Percentiles rank a stretch among this genome's conserved stretches.
Evolutionary conservation across 2,113 vertebrate genomes (phyloP).

Genomic region (Gallinago jamesoni): DNA sequence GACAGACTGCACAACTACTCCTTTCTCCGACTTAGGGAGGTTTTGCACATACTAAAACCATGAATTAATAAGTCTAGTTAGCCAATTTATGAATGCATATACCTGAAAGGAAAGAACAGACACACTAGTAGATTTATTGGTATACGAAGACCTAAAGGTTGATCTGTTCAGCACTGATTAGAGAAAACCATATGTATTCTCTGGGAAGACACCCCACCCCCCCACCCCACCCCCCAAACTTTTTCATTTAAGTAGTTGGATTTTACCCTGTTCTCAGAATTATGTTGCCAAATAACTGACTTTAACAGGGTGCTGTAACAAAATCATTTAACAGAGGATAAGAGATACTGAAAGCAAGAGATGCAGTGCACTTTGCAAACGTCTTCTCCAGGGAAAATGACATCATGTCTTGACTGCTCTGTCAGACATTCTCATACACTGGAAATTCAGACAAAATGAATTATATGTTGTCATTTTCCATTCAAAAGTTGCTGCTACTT

Average conservation of each 20-base stretch:
- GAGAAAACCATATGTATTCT: background rate
- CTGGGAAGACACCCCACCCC: background rate
- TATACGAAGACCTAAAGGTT: background rate
- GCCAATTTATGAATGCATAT: background rate
- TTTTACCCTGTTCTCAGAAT: background rate
- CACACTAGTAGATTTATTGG: background rate
- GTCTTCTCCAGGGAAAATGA: constrained; percentile 37
- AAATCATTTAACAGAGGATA: background rate
- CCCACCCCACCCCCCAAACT: too few relatives aligned
- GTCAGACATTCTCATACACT: background rate
- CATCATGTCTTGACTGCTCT: constrained; percentile 47
- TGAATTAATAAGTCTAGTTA: background rate
- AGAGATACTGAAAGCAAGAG: background rate
- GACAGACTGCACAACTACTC: background rate
- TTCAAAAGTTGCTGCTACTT: background rate
- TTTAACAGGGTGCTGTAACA: background rate
- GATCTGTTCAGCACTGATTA: background rate
- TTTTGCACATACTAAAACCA: background rate
- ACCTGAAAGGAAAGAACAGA: background rate
- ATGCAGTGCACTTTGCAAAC: background rate
- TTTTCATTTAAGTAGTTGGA: background rate
- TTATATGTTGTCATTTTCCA: background rate
- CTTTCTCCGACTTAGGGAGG: background rate
- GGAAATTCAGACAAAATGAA: background rate
- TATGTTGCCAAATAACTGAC: background rate